Evolutionary conservation across 2,113 vertebrate species (phyloP).

Genomic region (Strigops habroptila): DNA sequence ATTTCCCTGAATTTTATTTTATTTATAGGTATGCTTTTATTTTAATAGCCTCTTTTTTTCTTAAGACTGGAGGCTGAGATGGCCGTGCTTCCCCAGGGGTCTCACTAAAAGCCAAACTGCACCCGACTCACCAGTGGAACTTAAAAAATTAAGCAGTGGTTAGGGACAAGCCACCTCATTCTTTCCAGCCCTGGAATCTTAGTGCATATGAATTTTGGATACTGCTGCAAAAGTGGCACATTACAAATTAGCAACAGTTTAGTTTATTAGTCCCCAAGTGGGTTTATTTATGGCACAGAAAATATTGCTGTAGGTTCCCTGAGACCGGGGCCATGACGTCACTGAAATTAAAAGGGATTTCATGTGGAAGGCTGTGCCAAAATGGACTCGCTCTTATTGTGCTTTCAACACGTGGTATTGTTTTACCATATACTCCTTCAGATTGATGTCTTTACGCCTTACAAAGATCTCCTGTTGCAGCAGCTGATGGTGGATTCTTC

Average conservation of each 20-base stretch:
- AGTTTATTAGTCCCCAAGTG: slow-evolving; percentile 63
- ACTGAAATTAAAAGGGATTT: slow-evolving; percentile 61
- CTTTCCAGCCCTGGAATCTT: slow-evolving; percentile 65
- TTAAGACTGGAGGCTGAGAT: slow-evolving; percentile 24
- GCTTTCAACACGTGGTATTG: slow-evolving; percentile 51
- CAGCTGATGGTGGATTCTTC: neutral
- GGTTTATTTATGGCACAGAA: slow-evolving; percentile 66
- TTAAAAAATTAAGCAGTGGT: slow-evolving; percentile 62
- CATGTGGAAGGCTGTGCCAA: slow-evolving; percentile 37
- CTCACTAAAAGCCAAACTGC: slow-evolving; percentile 63
- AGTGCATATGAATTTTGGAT: slow-evolving; percentile 64
- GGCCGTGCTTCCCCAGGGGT: slow-evolving; percentile 24
- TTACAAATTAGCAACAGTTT: slow-evolving; percentile 71
- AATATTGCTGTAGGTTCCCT: slow-evolving; percentile 63
- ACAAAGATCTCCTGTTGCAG: slow-evolving; percentile 34
- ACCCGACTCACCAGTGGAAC: slow-evolving; percentile 56
- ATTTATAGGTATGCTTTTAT: slow-evolving; percentile 43
- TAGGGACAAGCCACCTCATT: slow-evolving; percentile 69
- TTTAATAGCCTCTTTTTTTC: slow-evolving; percentile 39
- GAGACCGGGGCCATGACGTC: slow-evolving; percentile 44
- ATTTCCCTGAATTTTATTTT: slow-evolving; percentile 46
- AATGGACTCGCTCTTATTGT: slow-evolving; percentile 45
- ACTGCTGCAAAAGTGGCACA: slow-evolving; percentile 65
- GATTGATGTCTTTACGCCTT: slow-evolving; percentile 47
- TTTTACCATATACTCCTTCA: slow-evolving; percentile 42